Conservation (phyloP, 2,113 vertebrate species). For the Hassar affinis region DNA sequence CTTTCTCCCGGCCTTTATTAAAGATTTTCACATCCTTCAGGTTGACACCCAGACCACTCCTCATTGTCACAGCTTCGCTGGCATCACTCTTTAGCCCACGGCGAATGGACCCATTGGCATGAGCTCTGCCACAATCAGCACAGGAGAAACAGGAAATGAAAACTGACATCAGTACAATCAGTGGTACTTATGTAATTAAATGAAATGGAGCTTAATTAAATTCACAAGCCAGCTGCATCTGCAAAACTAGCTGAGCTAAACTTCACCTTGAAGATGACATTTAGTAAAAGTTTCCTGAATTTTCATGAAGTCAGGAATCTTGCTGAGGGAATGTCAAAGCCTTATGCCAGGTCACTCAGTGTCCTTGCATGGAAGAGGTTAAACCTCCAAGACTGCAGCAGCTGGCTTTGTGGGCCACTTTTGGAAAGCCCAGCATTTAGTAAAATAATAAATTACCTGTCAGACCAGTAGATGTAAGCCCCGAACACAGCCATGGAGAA, state of each 20-base stretch:
- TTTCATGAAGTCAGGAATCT: constrained; percentile 61
- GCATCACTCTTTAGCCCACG: constrained; percentile 90
- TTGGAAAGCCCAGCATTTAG: constrained; percentile 77
- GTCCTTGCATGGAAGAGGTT: constrained; percentile 72
- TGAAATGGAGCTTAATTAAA: constrained; percentile 61
- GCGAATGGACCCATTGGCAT: constrained; percentile 95
- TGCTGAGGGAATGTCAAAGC: constrained; percentile 56
- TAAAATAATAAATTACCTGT: constrained; percentile 98
- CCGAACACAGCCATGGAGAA: constrained; percentile 98
- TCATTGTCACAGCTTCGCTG: constrained; percentile 86
- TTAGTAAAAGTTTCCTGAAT: constrained; percentile 55
- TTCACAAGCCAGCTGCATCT: constrained; percentile 39
- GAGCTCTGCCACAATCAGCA: constrained; percentile 77
- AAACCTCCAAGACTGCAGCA: constrained; percentile 76
- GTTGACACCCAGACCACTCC: constrained; percentile 94
- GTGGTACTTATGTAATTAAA: constrained; percentile 72
- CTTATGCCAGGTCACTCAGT: constrained; percentile 59
- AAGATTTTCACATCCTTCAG: constrained; percentile 97
- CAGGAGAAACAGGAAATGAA: constrained; percentile 45
- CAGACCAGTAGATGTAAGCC: constrained; percentile 99
- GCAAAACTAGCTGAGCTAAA: not conserved
- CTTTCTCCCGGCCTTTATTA: constrained; percentile 95
- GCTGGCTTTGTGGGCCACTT: constrained; percentile 71
- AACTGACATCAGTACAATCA: constrained; percentile 66
- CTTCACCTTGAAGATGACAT: constrained; percentile 56